Evolutionary conservation across 2,113 vertebrate genomes (phyloP).

Genomic region (Naja naja): DNA sequence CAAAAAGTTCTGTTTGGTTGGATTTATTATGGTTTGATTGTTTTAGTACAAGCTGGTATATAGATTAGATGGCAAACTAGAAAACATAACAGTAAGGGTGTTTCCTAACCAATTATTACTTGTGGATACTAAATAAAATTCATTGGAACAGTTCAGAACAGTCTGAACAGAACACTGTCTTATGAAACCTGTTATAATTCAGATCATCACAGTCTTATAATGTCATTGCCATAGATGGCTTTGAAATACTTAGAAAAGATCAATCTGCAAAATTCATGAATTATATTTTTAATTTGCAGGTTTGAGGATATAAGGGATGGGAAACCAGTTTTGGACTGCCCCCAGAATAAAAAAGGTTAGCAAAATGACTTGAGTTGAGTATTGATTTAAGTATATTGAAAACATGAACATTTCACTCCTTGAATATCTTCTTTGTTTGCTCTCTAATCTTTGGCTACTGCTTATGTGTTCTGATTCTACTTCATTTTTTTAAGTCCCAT

Average conservation of each 20-base stretch:
- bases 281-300: slow-evolving; percentile 65
- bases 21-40: not conserved
- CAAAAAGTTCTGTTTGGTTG: not conserved
- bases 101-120: not conserved
- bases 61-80: not conserved
- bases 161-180: not conserved
- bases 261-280: slow-evolving; percentile 15
- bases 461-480: not conserved
- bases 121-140: not conserved
- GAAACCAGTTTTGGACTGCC: slow-evolving; percentile 66
- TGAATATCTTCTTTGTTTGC: slow-evolving; percentile 4
- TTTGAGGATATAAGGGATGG: slow-evolving; percentile 70
- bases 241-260: not conserved
- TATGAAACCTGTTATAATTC: not conserved
- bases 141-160: not conserved
- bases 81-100: not conserved
- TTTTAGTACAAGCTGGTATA: not conserved
- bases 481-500: not conserved
- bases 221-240: not conserved
- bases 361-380: slow-evolving; percentile 45
- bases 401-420: slow-evolving; percentile 22
- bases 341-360: slow-evolving; percentile 70
- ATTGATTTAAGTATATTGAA: slow-evolving; percentile 20
- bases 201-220: not conserved
- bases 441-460: not conserved